Base-by-base conservation (phyloP, 2,888 invertebrate genomes). In the Lepidochrysops patricia region DNA sequence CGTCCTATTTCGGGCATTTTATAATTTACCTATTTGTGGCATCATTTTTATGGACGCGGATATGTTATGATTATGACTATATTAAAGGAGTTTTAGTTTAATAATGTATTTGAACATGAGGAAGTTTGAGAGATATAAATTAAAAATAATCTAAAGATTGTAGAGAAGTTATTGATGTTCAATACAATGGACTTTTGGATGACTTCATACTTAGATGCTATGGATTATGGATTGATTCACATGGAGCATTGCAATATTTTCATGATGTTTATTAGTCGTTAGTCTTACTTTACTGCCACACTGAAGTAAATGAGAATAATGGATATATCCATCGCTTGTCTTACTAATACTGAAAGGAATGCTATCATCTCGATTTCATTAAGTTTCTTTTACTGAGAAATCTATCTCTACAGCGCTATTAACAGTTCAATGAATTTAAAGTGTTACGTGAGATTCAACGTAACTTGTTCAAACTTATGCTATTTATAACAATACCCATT, bases 361-460 rank as follows among this genome's bases (percentile, higher is more conserved):
- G 25, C 7, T 50, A 50, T 50, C 12, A 26, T 50, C 50, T 50
- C 26, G 50, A 50, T 26, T 43, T 43, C 43, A 9, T 23, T 50
- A 4, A 26, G 26, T 50, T 50, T 50, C 50, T 26, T 37, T 50
- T 13, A 50, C 50, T n/a, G 50, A 50, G 50, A 50, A 50, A 25
- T 26, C 4, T 13, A 23, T 43, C 43, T 25, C 50, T 50, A 50
- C 25, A 13, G 37, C 2, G n/a, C n/a, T n/a, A n/a, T n/a, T n/a
- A n/a, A 15, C 37, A 50, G 50, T 50, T 50, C 50, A 50, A 50
- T 50, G 50, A 50, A 50, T 26, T 50, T 26, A 26, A 50, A 50
- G 25, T 50, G 26, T 50, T 43, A 43, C 26, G 25, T 50, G 50
- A 50, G 50, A 50, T 50, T n/a, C 4, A 26, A n/a, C 6, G 6